Evolutionary conservation across 1,140 invertebrate species (phyloP).

Genomic region (Uloborus diversus): DNA sequence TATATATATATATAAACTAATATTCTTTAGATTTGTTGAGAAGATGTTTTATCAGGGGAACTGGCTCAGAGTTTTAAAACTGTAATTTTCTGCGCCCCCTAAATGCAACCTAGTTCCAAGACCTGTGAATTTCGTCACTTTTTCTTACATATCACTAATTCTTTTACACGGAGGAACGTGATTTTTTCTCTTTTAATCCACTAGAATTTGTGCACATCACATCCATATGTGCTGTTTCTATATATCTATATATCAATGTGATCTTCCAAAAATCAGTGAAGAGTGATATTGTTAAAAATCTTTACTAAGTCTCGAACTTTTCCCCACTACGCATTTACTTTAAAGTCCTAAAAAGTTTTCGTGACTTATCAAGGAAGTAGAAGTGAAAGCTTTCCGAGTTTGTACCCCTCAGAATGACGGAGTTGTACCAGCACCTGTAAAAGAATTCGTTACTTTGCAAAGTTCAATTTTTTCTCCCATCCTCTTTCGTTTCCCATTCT

Average conservation of each 20-base stretch:
- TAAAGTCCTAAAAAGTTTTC: slow-evolving; percentile 30
- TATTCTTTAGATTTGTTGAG: too few species aligned
- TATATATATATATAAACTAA: too few species aligned
- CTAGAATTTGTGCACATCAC: too few species aligned
- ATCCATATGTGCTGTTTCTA: too few species aligned
- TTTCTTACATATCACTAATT: slow-evolving; percentile 3
- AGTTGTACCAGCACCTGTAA: not conserved
- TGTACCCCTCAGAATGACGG: not conserved
- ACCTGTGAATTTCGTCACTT: not conserved
- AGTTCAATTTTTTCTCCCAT: not conserved
- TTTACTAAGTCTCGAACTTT: not conserved
- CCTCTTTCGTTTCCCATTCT: not conserved
- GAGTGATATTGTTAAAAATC: slow-evolving; percentile 23
- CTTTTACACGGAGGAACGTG: slow-evolving; percentile 12
- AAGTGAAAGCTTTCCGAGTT: slow-evolving; percentile 23
- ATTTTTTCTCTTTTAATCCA: slow-evolving; percentile 32
- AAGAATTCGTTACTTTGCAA: not conserved
- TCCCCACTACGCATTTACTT: slow-evolving; percentile 1
- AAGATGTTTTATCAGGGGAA: too few species aligned
- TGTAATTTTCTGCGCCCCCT: slow-evolving; percentile 4
- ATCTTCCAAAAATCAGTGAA: not conserved
- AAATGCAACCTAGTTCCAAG: not conserved
- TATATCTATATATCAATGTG: not conserved
- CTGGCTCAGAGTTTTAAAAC: too few species aligned
- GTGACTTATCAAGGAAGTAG: slow-evolving; percentile 25